Conservation (phyloP, 1,140 invertebrate species). For the Camponotus floridanus region DNA sequence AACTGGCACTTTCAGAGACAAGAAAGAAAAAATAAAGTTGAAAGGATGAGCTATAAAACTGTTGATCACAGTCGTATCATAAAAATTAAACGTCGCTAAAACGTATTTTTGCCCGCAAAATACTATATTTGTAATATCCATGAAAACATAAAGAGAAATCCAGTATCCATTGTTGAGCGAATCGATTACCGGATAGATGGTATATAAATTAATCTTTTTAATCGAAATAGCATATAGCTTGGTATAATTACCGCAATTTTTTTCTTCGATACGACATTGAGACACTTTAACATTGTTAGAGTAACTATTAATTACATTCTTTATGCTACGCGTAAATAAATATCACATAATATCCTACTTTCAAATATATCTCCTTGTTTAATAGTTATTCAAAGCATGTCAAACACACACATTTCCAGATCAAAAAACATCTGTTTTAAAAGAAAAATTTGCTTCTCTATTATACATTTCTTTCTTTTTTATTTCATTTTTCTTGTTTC, state of each 20-base stretch:
- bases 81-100: constrained; percentile 7
- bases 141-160: constrained; percentile 28
- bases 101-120: constrained; percentile 23
- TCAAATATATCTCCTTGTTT: constrained; percentile 26
- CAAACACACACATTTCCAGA: not conserved
- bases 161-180: not conserved
- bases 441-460: not conserved
- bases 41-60: constrained; percentile 23
- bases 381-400: constrained; percentile 10
- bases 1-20: not conserved
- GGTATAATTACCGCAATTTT: constrained; percentile 11
- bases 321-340: not conserved
- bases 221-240: constrained; percentile 8
- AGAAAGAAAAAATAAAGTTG: not conserved
- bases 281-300: too few relatives aligned
- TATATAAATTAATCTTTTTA: constrained; percentile 49
- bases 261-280: not conserved
- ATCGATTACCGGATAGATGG: constrained; percentile 29
- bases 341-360: constrained; percentile 28
- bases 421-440: not conserved
- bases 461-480: not conserved
- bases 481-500: constrained; percentile 13
- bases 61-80: not conserved
- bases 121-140: constrained; percentile 24
- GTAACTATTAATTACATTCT: constrained; percentile 29